Evolutionary conservation across 2,797 vertebrate genomes (phyloP).

Genomic region (Synanceia verrucosa): DNA sequence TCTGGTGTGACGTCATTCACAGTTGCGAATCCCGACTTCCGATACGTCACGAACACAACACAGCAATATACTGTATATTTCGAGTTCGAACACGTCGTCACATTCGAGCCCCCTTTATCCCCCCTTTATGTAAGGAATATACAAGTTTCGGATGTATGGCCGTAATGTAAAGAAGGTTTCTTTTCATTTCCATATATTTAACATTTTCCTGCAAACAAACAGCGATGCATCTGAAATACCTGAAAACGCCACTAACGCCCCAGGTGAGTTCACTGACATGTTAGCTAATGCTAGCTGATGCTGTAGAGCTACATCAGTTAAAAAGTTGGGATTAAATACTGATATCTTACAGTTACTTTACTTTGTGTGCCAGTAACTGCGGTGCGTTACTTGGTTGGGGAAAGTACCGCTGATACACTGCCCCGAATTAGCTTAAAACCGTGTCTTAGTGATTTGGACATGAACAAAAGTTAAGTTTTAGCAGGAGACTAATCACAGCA

Average conservation of each 20-base stretch:
- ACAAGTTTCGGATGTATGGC: too few relatives aligned
- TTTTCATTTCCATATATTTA: neutral
- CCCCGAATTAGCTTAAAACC: neutral
- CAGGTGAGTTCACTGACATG: conserved; percentile 82
- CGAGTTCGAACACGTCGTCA: too few relatives aligned
- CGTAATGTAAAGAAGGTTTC: neutral
- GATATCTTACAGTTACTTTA: neutral
- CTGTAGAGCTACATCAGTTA: neutral
- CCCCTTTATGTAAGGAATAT: too few relatives aligned
- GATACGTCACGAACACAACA: too few relatives aligned
- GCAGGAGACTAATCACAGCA: neutral
- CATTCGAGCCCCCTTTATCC: too few relatives aligned
- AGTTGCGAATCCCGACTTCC: too few relatives aligned
- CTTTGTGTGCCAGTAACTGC: neutral
- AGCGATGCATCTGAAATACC: conserved; percentile 89
- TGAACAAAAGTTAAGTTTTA: neutral
- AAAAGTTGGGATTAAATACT: neutral
- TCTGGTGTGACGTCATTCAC: too few relatives aligned
- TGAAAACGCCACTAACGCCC: conserved; percentile 89
- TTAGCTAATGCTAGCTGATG: conserved; percentile 43
- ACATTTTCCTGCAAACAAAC: neutral
- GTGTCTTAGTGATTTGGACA: neutral
- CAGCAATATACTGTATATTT: too few relatives aligned
- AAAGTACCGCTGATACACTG: neutral
- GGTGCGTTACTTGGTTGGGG: neutral